Evolutionary conservation across 2,113 vertebrate genomes (phyloP).

Genomic region (Brachyistius frenatus): DNA sequence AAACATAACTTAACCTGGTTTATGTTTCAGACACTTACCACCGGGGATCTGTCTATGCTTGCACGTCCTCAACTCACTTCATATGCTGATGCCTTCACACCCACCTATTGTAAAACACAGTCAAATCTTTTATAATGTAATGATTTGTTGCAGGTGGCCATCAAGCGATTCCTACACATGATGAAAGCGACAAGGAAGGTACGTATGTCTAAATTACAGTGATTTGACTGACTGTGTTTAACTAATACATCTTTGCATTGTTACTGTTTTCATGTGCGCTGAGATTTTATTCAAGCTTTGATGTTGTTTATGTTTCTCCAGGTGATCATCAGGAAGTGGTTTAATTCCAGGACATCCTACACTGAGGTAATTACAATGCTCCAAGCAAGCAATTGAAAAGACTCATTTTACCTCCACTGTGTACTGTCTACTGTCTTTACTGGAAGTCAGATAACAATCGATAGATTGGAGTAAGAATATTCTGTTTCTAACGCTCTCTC

Average conservation of each 20-base stretch:
- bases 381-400: background rate
- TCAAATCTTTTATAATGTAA: accelerated
- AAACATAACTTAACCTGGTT: background rate
- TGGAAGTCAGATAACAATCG: background rate
- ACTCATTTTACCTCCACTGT: background rate
- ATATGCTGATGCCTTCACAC: background rate
- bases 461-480: background rate
- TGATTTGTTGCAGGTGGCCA: background rate
- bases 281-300: background rate
- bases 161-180: accelerated
- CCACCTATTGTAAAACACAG: background rate
- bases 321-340: accelerated
- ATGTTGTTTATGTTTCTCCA: constrained; percentile 5
- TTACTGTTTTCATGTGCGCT: background rate
- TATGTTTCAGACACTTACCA: accelerated
- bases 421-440: background rate
- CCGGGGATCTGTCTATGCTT: background rate
- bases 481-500: background rate
- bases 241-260: accelerated
- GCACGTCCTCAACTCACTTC: background rate
- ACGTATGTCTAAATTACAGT: background rate
- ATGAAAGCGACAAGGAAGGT: background rate
- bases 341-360: accelerated
- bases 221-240: background rate
- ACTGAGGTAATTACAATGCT: background rate